Evolutionary conservation across 2,113 vertebrate species (phyloP), one percentile per base, ranked within the genome.

Genomic region (Hemiprocne comata): DNA sequence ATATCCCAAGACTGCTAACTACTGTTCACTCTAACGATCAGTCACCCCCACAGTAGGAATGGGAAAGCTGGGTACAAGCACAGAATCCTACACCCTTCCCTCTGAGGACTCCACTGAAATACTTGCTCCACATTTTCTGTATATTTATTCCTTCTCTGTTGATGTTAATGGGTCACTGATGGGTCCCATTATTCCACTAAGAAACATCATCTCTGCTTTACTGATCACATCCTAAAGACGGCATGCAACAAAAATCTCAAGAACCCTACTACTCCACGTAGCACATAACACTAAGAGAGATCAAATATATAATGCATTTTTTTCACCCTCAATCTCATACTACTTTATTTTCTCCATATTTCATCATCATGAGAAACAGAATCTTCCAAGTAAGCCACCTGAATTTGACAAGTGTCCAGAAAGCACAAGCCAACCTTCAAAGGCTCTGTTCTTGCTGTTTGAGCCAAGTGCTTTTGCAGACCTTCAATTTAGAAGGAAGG

Each of bases 11-110:
- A 58, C 11, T 58, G 36, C 51, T n/a, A 82, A 62, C 13, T 34
- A 31, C 14, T 13, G 25, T 70, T 65, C 14, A 36, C 16, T 40
- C 62, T 18, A 58, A 28, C 18, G 17, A 15, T 17, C 13, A 40
- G 19, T 25, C 25, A 46, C 10, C 6, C 12, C 19, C 26, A 28
- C 1, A 36, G 40, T 0, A 31, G 29, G 46, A 61, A 69, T 6
- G 5, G 18, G 25, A 76, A 87, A 73, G 28, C 28, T 54, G 36
- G 19, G 40, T 71, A 53, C n/a, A 44, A 80, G 23, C 42, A 58
- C 72, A 71, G 40, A 91, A 83, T 17, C 13, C 46, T 50, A 24
- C 7, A 55, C 5, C 16, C 5, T 55, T 64, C 26, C 5, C 61
- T 64, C 26, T 8, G 4, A 21, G 0, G 0, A 38, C 36, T 58